phyloP scores from a whole-genome alignment of 2,113 vertebrate genomes.

The Gallinago undulata region DNA sequence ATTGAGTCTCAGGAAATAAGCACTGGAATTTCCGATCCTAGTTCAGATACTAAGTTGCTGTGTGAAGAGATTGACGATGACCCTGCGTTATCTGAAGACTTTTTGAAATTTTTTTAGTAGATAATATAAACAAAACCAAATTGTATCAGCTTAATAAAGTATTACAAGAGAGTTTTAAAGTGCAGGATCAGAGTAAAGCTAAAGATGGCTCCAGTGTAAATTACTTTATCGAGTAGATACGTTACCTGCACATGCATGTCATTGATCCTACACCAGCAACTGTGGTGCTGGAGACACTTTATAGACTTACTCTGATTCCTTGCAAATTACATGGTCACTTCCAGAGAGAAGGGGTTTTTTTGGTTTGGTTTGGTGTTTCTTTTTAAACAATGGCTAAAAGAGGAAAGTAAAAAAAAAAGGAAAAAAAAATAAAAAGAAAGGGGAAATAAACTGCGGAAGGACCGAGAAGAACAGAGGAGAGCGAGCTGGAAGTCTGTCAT shows the following conservation, averaged over 20 bases:
- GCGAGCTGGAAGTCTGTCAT: background rate
- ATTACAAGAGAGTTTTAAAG: background rate
- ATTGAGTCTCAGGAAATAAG: background rate
- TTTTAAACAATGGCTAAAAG: background rate
- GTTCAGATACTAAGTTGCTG: background rate
- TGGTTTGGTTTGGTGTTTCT: no score
- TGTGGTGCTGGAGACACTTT: background rate
- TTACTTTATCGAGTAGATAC: background rate
- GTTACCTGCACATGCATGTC: rapidly evolving
- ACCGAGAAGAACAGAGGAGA: background rate
- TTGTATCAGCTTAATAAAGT: background rate
- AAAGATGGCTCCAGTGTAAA: background rate
- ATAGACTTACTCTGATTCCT: background rate
- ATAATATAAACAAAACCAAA: background rate
- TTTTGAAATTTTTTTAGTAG: background rate
- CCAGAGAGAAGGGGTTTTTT: background rate
- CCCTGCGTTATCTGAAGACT: background rate
- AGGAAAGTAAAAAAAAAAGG: background rate
- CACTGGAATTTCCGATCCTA: background rate
- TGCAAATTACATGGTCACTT: background rate
- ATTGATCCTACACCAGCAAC: background rate
- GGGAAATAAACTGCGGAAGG: background rate
- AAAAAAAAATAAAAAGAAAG: no score
- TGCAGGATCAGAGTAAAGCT: background rate
- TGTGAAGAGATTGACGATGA: background rate